These are phyloP conservation scores for Uromys caudimaculatus DNA, from an alignment of 2,797 vertebrate genomes.

Conservation along the genomic window DNA sequence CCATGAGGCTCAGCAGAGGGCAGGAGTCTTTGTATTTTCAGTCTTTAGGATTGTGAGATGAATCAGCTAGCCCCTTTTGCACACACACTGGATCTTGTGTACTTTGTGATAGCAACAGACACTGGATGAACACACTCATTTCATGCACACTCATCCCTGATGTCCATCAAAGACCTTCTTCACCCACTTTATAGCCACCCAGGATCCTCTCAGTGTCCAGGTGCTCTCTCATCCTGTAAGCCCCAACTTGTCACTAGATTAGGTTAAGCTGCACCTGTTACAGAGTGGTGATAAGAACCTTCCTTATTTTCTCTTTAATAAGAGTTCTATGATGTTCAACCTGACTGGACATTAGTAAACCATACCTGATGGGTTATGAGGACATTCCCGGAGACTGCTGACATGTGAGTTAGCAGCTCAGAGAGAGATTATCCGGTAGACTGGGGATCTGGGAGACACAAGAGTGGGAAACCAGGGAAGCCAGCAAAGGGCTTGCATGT, in stretches of 20 bases:
- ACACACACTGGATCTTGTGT: not conserved
- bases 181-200: too few species aligned
- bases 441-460: too few species aligned
- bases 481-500: not conserved
- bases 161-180: not conserved
- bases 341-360: not conserved
- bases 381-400: not conserved
- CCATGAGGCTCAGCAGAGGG: not conserved
- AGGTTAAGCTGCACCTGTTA: accelerated
- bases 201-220: too few species aligned
- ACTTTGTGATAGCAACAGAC: not conserved
- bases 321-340: not conserved
- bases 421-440: too few species aligned
- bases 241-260: accelerated
- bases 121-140: not conserved
- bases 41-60: not conserved
- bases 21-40: not conserved
- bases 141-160: accelerated
- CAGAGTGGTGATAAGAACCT: accelerated
- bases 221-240: not conserved
- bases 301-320: not conserved
- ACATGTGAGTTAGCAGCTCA: not conserved
- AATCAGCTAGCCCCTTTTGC: not conserved
- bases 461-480: not conserved
- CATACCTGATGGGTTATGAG: not conserved